These are phyloP conservation scores for Tetragonisca angustula DNA, from an alignment of 2,888 invertebrate genomes.

Conservation along the genomic window DNA sequence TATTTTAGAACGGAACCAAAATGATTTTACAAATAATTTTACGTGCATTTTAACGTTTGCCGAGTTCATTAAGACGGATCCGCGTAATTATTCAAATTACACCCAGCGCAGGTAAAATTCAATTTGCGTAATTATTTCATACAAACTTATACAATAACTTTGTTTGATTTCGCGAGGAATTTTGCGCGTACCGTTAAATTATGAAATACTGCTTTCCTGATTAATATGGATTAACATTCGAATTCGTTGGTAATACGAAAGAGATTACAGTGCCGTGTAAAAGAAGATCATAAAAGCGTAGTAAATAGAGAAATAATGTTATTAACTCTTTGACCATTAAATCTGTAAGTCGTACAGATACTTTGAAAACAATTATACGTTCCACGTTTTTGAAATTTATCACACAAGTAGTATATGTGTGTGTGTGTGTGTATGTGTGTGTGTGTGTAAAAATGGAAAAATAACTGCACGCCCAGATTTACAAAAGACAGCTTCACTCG, in stretches of 20 bases:
- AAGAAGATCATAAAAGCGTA: background rate
- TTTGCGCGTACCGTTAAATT: background rate
- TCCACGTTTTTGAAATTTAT: no score
- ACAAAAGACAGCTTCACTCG: background rate
- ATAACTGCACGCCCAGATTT: background rate
- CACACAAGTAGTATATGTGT: no score
- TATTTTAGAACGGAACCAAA: background rate
- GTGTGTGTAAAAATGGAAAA: no score
- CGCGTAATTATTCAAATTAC: background rate
- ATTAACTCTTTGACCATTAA: background rate
- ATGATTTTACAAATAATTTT: background rate
- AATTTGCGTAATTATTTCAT: conserved; percentile 2
- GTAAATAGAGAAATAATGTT: background rate
- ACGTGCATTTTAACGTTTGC: background rate
- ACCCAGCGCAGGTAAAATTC: background rate
- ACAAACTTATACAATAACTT: background rate
- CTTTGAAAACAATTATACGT: no score
- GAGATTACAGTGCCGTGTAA: background rate
- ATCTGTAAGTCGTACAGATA: no score
- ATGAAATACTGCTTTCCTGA: background rate
- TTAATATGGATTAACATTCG: no score
- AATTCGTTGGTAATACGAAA: background rate
- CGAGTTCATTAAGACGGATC: background rate
- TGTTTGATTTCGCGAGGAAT: no score
- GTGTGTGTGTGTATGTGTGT: no score